Evolutionary conservation across 1,140 invertebrate genomes (phyloP), one percentile per base, ranked within the genome.

Genomic region (Cherax destructor): DNA sequence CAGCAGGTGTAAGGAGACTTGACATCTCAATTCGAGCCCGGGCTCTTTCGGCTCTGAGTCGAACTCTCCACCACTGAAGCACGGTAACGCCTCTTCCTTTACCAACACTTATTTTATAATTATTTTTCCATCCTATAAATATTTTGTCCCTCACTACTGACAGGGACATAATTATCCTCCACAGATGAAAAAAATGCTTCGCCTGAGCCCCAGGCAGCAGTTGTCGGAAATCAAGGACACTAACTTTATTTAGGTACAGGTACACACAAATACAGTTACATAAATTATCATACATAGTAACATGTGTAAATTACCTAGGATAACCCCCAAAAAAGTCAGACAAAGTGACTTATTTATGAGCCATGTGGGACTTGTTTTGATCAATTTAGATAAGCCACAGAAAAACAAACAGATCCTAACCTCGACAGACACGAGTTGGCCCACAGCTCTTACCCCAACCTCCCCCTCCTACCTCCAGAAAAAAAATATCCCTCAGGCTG

Each of bases 371-470:
- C 78, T 52, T 80, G 49, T 52, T 80, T 80, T 80, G 78, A 80
- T 80, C 78, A 80, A 80, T 80, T 80, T 80, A 80, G 78, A 80
- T 80, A 80, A 80, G 52, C 41, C 21, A 59, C 21, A 80, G 78
- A 80, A 80, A 80, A 49, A 80, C 78, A 80, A 80, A 80, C 78
- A 80, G 49, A 80, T 59, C 18, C 78, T 52, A 50, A 80, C 78
- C 16, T 74, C 16, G 69, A 74, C 69, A 74, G 69, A 74, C 69
- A 74, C 69, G 69, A 74, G 69, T 74, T n/a, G 69, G 69, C n/a
- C 69, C 69, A 30, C 69, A 5, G 7, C 69, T 7, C n/a, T 10
- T 9, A 6, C 69, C n/a, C n/a, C 69, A n/a, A n/a, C 69, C 11
- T 30, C 61, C n/a, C 18, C 69, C 69, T n/a, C 24, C 21, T 5